phyloP scores from a whole-genome alignment of 1,140 invertebrate genomes.

The Heliconius eleuchia region DNA sequence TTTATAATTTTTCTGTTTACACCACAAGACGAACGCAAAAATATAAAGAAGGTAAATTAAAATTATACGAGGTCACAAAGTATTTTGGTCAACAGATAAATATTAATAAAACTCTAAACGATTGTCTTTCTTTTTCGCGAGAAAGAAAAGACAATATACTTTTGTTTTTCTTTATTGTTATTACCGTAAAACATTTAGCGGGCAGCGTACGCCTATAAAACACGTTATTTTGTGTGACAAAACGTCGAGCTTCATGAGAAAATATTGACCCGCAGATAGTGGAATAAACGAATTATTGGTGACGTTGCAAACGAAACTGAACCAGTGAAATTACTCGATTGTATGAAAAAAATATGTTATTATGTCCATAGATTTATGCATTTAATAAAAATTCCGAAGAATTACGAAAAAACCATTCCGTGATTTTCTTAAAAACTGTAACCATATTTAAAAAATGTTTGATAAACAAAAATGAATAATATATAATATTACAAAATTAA shows the following conservation, averaged over 20 bases:
- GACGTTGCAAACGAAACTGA: constrained; percentile 52
- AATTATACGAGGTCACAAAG: constrained; percentile 58
- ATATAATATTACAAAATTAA: background rate
- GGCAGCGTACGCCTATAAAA: constrained; percentile 68
- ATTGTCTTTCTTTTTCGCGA: constrained; percentile 71
- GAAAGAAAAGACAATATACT: constrained; percentile 74
- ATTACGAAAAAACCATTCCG: no score
- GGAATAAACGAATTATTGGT: constrained; percentile 76
- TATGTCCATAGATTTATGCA: background rate
- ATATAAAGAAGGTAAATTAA: background rate
- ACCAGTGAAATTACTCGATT: constrained; percentile 33
- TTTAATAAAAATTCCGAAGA: background rate
- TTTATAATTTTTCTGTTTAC: background rate
- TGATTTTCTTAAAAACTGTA: no score
- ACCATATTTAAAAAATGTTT: no score
- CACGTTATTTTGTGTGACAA: constrained; percentile 81
- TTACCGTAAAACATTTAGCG: constrained; percentile 79
- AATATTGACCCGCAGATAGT: constrained; percentile 79
- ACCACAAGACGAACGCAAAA: background rate
- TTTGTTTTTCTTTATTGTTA: constrained; percentile 81
- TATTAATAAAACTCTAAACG: constrained; percentile 72
- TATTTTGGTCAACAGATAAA: constrained; percentile 71
- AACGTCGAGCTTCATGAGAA: constrained; percentile 79
- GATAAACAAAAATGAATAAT: no score
- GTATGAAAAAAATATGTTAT: background rate